Base-by-base conservation (phyloP, 2,888 invertebrate genomes). In the Cryptocephalus moraei region DNA sequence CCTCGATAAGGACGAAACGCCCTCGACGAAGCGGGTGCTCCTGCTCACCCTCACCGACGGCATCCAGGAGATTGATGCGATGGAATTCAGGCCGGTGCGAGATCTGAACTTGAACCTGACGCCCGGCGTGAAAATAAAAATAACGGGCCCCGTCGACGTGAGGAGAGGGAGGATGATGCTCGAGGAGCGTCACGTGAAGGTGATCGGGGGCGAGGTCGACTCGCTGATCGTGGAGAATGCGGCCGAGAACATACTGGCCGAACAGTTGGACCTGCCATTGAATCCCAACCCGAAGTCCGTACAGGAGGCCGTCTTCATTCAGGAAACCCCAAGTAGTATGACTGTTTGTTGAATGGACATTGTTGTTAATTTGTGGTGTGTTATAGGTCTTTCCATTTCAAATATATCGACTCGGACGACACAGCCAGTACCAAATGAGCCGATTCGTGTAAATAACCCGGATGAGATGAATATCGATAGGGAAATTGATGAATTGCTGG, bases 41-140 rank as follows among this genome's bases (percentile, higher is more conserved):
- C 77, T 83, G 62, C 62, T 90, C 45, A 75, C 74, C 49, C 64
- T 90, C 53, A 87, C 86, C 4, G 90, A 91, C 73, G 90, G 90
- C 10, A 72, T 76, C 0, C 82, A 82, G 65, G 75, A 79, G 54
- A 66, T 89, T 34, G 72, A 75, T 46, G 89, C 78, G 0, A 81
- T 88, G 61, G 90, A 91, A 65, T 84, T 84, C 61, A 75, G 70
- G 56, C 75, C 78, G 0, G 76, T 83, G 68, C 66, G 73, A 43
- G 73, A 73, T 54, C 65, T 83, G 32, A 75, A 73, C 59, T 73
- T 76, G 58, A 77, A 77, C 51, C 71, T 78, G 45, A 69, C 70
- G 13, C 82, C 83, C 1, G 83, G 83, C 1, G 74, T 74, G 47
- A 81, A 86, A 73, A 59, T 82, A 14, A 70, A 81, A 54, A 70